Percentiles rank a stretch among this genome's conserved stretches.
phyloP scores from a whole-genome alignment of 2,113 vertebrate species.

The Poeciliopsis occidentalis region DNA sequence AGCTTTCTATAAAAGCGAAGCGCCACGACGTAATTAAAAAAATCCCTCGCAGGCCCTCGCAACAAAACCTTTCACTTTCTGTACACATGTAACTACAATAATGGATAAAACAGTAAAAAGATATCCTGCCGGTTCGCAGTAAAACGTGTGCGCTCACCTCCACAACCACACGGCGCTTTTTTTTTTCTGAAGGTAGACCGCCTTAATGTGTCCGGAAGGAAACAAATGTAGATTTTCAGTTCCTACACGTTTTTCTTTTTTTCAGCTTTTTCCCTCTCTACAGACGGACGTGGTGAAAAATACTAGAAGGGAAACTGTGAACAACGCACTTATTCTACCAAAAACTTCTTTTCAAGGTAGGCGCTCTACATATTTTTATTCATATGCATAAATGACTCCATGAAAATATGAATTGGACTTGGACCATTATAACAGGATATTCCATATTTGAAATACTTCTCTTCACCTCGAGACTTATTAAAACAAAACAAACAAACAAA shows the following conservation, averaged over 20 bases:
- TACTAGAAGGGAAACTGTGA: background rate
- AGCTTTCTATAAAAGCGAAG: background rate
- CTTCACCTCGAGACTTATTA: background rate
- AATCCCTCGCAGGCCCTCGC: fast-evolving
- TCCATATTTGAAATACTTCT: background rate
- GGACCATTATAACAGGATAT: background rate
- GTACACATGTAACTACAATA: fast-evolving
- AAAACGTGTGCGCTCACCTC: slow-evolving; percentile 62
- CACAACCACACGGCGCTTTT: slow-evolving; percentile 69
- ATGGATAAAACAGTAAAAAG: fast-evolving
- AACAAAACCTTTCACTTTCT: fast-evolving
- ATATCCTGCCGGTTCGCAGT: fast-evolving
- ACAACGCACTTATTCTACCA: background rate
- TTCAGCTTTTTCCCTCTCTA: background rate
- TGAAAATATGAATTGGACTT: background rate
- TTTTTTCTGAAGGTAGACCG: slow-evolving; percentile 53
- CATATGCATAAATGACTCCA: background rate
- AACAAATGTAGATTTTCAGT: slow-evolving; percentile 16
- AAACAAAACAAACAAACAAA: no score
- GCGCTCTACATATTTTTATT: background rate
- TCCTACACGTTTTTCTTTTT: background rate
- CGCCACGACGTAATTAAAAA: background rate
- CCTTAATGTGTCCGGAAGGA: slow-evolving; percentile 66
- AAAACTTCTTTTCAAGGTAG: background rate
- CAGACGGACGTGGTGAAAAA: background rate